These are phyloP conservation scores for Carassius gibelio DNA, from an alignment of 2,113 vertebrate species.

Conservation along the genomic window DNA sequence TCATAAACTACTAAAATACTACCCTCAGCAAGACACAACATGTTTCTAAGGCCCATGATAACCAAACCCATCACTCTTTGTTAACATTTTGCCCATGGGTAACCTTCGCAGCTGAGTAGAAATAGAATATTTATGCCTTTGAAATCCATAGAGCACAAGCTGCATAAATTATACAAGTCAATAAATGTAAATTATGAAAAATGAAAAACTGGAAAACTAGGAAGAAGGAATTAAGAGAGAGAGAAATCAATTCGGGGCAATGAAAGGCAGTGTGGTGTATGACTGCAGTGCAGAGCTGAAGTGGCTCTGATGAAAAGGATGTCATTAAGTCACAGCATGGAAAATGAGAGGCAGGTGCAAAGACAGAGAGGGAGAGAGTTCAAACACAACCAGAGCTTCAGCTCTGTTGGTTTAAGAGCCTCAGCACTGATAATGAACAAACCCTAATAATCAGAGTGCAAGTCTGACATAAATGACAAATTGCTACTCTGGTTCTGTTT, in stretches of 20 bases:
- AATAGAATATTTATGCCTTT: neutral
- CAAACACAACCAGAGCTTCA: neutral
- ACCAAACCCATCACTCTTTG: neutral
- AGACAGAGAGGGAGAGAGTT: conserved; percentile 2
- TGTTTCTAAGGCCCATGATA: neutral
- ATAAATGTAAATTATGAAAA: conserved; percentile 15
- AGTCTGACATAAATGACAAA: neutral
- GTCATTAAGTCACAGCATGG: conserved; percentile 53
- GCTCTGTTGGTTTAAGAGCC: neutral
- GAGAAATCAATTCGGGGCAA: neutral
- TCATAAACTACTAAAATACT: neutral
- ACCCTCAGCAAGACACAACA: neutral
- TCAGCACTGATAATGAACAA: neutral
- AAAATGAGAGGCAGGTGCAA: conserved; percentile 56
- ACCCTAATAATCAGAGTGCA: neutral
- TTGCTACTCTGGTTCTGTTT: conserved; percentile 2
- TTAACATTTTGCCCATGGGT: conserved; percentile 1
- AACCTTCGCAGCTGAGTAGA: neutral
- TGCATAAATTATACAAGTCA: conserved; percentile 21
- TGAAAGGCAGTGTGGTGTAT: conserved; percentile 26
- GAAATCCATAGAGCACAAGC: conserved; percentile 17
- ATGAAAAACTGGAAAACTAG: neutral
- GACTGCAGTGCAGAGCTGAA: conserved; percentile 47
- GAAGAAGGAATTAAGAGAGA: neutral
- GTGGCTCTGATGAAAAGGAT: conserved; percentile 51